These are phyloP conservation scores for Poecilobothrus nobilitatus DNA, from an alignment of 2,888 invertebrate species.

Conservation along the genomic window DNA sequence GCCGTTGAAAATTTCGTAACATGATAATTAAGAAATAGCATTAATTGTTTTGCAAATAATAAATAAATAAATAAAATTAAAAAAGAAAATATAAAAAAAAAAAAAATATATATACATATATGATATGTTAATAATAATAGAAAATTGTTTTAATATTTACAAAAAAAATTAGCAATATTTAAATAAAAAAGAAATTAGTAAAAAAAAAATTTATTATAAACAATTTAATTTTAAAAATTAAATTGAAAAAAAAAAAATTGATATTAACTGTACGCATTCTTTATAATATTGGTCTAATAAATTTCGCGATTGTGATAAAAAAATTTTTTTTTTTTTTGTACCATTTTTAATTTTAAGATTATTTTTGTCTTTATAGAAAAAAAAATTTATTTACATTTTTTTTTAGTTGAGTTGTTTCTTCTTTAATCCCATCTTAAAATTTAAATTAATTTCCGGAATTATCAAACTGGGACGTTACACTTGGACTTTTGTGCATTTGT, in stretches of 20 bases:
- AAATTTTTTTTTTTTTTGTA: no score
- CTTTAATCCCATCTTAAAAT: neutral
- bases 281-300: no score
- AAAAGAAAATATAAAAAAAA: neutral
- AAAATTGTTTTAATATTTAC: neutral
- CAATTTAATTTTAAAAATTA: no score
- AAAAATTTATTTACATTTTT: no score
- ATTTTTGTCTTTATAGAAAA: no score
- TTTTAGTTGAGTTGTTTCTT: neutral
- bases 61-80: neutral
- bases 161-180: neutral
- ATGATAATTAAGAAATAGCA: neutral
- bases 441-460: constrained; percentile 3
- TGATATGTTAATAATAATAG: no score
- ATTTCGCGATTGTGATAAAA: no score
- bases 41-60: neutral
- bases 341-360: no score
- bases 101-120: no score
- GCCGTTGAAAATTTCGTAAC: neutral
- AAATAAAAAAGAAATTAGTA: neutral
- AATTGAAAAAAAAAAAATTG: no score
- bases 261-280: no score
- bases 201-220: neutral
- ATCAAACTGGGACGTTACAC: neutral
- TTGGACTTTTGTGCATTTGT: no score